Conservation (phyloP, 1,140 invertebrate species). For the Diplogasteroides magnus region DNA sequence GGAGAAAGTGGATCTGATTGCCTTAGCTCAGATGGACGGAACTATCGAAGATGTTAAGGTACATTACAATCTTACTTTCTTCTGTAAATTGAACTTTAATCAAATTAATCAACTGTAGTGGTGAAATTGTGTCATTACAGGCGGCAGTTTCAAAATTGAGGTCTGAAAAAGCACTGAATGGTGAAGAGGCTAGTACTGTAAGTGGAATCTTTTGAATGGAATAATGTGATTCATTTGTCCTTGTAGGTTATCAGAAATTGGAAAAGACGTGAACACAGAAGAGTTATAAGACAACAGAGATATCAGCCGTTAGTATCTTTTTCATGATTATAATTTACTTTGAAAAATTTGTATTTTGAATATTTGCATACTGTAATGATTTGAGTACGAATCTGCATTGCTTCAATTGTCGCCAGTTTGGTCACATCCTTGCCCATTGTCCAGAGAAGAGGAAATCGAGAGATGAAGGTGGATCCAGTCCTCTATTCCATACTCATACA, state of each 20-base stretch:
- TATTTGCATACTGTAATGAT: neutral
- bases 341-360: slow-evolving; percentile 1
- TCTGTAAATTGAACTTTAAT: neutral
- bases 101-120: too few species aligned
- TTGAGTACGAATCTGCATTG: slow-evolving; percentile 62
- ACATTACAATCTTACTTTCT: slow-evolving; percentile 1
- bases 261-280: slow-evolving; percentile 26
- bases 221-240: neutral
- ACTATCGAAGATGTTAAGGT: slow-evolving; percentile 18
- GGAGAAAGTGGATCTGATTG: neutral
- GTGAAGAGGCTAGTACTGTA: too few species aligned
- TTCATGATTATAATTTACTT: slow-evolving; percentile 10
- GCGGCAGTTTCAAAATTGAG: neutral
- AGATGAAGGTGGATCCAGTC: neutral
- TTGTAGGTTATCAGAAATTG: slow-evolving; percentile 28
- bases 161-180: neutral
- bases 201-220: neutral
- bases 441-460: slow-evolving; percentile 60
- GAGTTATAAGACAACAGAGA: slow-evolving; percentile 20
- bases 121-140: too few species aligned
- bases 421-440: slow-evolving; percentile 74
- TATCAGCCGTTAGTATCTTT: slow-evolving; percentile 18
- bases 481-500: slow-evolving; percentile 41
- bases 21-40: slow-evolving; percentile 2
- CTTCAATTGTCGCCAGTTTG: slow-evolving; percentile 54